phyloP scores from a whole-genome alignment of 2,888 invertebrate genomes.

The Autographa pulchrina region DNA sequence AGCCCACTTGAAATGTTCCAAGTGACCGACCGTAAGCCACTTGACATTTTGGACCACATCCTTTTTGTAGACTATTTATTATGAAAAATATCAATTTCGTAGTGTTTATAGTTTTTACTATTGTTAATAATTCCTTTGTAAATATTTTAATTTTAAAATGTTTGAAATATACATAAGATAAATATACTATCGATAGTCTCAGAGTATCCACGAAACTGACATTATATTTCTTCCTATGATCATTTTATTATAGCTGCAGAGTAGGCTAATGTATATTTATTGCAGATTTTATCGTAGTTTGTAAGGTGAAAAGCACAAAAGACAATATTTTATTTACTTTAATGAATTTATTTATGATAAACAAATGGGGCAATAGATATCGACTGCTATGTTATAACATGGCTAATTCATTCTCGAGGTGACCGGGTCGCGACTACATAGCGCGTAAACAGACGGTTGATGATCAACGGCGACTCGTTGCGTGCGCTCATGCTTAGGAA shows the following conservation, averaged over 20 bases:
- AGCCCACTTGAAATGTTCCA: constrained; percentile 31
- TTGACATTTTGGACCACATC: constrained; percentile 79
- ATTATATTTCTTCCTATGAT: constrained; percentile 67
- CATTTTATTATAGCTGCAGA: constrained; percentile 71
- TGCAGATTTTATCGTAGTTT: constrained; percentile 78
- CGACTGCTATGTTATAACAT: constrained; percentile 37
- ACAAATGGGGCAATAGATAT: constrained; percentile 75
- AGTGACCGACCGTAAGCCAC: constrained; percentile 70
- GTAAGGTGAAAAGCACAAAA: constrained; percentile 84
- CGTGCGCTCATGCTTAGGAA: constrained; percentile 18
- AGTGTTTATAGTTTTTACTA: constrained; percentile 85
- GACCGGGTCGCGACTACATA: constrained; percentile 10
- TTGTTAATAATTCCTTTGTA: constrained; percentile 85
- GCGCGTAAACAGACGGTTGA: constrained; percentile 6
- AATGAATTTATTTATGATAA: constrained; percentile 78
- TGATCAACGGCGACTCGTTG: constrained; percentile 22
- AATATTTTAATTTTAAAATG: constrained; percentile 80
- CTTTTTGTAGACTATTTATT: constrained; percentile 86
- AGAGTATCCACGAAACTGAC: constrained; percentile 65
- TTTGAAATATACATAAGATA: constrained; percentile 72
- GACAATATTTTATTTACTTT: constrained; percentile 83
- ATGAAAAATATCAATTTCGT: constrained; percentile 83
- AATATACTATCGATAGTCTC: constrained; percentile 66
- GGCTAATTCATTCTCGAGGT: constrained; percentile 27
- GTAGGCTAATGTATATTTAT: constrained; percentile 83